These are phyloP conservation scores for Xiphias gladius DNA, from an alignment of 2,113 vertebrate species.

Conservation along the genomic window DNA sequence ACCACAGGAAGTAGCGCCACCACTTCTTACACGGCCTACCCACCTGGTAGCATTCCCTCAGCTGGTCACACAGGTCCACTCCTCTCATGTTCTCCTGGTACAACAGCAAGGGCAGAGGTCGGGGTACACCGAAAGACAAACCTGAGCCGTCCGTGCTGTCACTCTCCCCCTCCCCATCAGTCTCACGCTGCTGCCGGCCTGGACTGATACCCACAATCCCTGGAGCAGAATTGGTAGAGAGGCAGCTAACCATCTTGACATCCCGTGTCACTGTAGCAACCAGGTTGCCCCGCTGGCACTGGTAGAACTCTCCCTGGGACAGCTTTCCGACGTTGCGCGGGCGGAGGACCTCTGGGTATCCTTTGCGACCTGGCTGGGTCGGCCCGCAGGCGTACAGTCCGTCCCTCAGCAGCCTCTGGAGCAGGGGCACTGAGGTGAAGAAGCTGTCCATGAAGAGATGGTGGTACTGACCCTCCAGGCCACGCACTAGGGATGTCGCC, in stretches of 20 bases:
- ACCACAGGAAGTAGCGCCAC: conserved; percentile 90
- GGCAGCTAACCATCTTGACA: conserved; percentile 82
- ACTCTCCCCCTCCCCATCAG: conserved; percentile 71
- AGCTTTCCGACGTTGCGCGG: conserved; percentile 85
- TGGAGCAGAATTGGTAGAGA: conserved; percentile 86
- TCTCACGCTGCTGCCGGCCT: conserved; percentile 69
- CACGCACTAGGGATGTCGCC: conserved; percentile 83
- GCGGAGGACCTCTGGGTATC: conserved; percentile 85
- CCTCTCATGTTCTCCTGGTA: conserved; percentile 89
- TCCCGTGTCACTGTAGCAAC: conserved; percentile 86
- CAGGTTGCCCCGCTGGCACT: conserved; percentile 87
- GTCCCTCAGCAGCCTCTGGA: conserved; percentile 83
- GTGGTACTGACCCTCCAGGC: conserved; percentile 85
- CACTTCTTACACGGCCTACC: conserved; percentile 87
- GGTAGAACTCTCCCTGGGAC: conserved; percentile 85
- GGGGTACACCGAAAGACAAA: conserved; percentile 75
- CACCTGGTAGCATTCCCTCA: conserved; percentile 87
- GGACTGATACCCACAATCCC: conserved; percentile 87
- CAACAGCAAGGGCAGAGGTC: conserved; percentile 84
- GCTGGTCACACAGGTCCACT: conserved; percentile 86
- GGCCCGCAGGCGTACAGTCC: conserved; percentile 86
- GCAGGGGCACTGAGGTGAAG: conserved; percentile 86
- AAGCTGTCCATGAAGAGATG: conserved; percentile 88
- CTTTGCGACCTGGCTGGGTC: conserved; percentile 80
- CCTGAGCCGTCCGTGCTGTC: conserved; percentile 70